Evolutionary conservation across 2,888 invertebrate species (phyloP), one percentile per base, ranked within the genome.

Genomic region (Agrypnus murinus): DNA sequence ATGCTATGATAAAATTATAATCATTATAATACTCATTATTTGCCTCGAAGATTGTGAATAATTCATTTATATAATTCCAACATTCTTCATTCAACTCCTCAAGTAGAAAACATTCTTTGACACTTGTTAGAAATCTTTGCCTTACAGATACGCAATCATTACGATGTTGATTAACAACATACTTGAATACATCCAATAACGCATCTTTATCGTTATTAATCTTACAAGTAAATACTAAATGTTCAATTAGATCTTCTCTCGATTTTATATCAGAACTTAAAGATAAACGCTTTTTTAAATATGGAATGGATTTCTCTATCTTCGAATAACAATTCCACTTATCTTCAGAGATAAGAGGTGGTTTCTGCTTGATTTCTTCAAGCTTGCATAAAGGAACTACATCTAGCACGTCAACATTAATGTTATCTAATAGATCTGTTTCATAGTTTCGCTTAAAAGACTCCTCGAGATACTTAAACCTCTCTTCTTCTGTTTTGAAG

Each of bases 11-110:
- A 15, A 71, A 67, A 40, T 53, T 32, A 6, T n/a, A 3, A n/a
- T 19, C 4, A 59, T 32, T 25, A 32, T 59, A 67, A n/a, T 9
- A n/a, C 67, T 71, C 71, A n/a, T 50, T 14, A 15, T 71, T 71
- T 2, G 64, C 32, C n/a, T 40, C 10, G 14, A 66, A 59, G 15
- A 71, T 25, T 43, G 40, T 9, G 0, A 71, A 53, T 1, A 71
- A 38, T 14, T 71, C 71, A n/a, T 64, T 58, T 10, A 71, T 48
- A 2, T 17, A n/a, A 7, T 10, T 43, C 71, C 71, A 71, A 46
- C 64, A 64, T 34, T 57, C 63, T 15, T 53, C 59, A 6, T 34
- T 34, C 6, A 71, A 15, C 4, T 43, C 17, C 3, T 57, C 14
- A 8, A 64, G 34, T n/a, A 2, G 9, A 59, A 57, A 64, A 31